A percentile compares a stretch with the other conserved stretches of the same genome.
These are phyloP conservation scores for Mamestra brassicae DNA, from an alignment of 2,888 invertebrate genomes.

Conservation along the genomic window DNA sequence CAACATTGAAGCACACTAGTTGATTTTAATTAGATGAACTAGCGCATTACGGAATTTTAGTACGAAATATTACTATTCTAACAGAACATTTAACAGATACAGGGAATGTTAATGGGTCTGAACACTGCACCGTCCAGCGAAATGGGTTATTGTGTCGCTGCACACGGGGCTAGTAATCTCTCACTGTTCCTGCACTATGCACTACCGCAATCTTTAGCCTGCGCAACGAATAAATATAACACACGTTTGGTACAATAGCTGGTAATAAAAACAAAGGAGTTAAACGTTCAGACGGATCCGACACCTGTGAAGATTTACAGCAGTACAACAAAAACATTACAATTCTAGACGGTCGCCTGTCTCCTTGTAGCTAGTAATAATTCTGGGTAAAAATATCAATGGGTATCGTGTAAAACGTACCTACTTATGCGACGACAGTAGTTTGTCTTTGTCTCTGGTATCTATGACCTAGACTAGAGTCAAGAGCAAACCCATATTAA, in stretches of 20 bases:
- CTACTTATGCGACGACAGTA: neutral
- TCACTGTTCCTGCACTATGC: slow-evolving; percentile 34
- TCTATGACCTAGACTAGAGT: no score
- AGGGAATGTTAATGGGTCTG: slow-evolving; percentile 15
- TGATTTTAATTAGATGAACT: neutral
- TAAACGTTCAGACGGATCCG: neutral
- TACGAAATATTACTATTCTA: neutral
- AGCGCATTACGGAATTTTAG: neutral
- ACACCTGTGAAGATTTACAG: neutral
- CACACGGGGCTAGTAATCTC: slow-evolving; percentile 38
- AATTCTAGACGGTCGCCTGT: neutral
- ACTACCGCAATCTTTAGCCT: slow-evolving; percentile 53
- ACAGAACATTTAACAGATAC: slow-evolving; percentile 19
- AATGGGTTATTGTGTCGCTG: slow-evolving; percentile 51
- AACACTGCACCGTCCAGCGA: slow-evolving; percentile 22
- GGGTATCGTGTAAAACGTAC: neutral
- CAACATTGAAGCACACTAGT: neutral
- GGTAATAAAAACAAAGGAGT: neutral
- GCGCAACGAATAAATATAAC: neutral
- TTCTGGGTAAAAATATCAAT: neutral
- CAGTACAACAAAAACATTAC: neutral
- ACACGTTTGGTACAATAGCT: no score
- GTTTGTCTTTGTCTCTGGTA: neutral
- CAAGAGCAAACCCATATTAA: no score
- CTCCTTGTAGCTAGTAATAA: neutral